Conservation (phyloP, 2,797 vertebrate genomes). For the Intellagama lesueurii region DNA sequence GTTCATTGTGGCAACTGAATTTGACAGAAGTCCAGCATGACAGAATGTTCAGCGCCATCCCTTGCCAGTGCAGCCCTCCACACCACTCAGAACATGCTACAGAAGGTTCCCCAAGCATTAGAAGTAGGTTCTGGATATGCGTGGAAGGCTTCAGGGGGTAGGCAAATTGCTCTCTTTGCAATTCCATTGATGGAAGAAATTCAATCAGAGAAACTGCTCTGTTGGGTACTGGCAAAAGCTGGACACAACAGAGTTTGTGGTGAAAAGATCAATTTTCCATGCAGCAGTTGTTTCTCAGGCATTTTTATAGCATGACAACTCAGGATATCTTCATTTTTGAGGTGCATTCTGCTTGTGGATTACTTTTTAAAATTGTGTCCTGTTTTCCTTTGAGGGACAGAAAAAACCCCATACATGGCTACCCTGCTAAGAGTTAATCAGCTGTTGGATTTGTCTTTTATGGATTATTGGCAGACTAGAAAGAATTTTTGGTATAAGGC, state of each 20-base stretch:
- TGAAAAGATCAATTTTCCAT: background rate
- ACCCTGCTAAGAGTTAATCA: background rate
- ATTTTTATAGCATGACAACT: background rate
- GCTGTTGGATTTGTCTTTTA: background rate
- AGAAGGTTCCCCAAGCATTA: background rate
- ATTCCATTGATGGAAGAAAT: background rate
- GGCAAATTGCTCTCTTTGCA: background rate
- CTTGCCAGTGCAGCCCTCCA: background rate
- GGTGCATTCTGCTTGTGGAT: background rate
- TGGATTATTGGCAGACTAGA: background rate
- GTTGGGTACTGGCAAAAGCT: background rate
- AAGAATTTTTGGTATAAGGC: background rate
- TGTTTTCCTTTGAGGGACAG: background rate
- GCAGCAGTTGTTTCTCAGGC: background rate
- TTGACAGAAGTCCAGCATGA: background rate
- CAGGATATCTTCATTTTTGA: background rate
- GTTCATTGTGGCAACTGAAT: background rate
- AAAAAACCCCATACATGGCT: background rate
- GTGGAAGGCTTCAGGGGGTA: background rate
- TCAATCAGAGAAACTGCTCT: background rate
- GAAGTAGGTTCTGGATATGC: background rate
- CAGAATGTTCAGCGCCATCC: background rate
- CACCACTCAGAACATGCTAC: background rate
- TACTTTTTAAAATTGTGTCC: background rate
- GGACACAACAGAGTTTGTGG: background rate